Evolutionary conservation across 2,113 vertebrate species (phyloP).

Genomic region (Lepus americanus): DNA sequence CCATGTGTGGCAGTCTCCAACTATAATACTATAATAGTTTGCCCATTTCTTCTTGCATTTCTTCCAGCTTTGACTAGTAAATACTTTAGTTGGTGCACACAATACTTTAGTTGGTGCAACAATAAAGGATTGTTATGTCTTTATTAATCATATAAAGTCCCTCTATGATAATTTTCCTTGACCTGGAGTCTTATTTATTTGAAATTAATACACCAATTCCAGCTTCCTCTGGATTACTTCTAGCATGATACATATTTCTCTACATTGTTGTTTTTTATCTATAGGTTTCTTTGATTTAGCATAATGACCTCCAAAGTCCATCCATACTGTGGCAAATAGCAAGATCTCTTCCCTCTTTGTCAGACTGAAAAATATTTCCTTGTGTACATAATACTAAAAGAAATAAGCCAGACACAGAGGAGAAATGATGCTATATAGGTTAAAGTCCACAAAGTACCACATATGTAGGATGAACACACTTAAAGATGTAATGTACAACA

Average conservation of each 20-base stretch:
- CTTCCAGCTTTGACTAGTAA: neutral
- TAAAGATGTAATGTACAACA: neutral
- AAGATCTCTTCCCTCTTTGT: neutral
- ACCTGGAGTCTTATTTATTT: conserved; percentile 1
- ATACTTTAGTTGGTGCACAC: neutral
- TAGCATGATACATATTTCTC: neutral
- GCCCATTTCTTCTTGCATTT: neutral
- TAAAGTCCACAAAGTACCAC: neutral
- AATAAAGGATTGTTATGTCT: neutral
- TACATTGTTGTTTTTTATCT: neutral
- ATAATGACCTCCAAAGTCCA: neutral
- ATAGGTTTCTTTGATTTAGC: neutral
- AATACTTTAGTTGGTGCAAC: neutral
- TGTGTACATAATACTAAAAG: neutral
- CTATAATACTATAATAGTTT: neutral
- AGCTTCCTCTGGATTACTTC: neutral
- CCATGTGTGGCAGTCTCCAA: neutral
- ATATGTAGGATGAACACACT: neutral
- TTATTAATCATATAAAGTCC: neutral
- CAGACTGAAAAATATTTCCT: neutral
- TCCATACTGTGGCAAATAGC: neutral
- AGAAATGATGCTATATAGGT: neutral
- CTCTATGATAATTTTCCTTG: conserved; percentile 15
- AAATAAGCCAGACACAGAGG: neutral
- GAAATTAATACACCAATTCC: neutral